Conservation (phyloP, 1,140 invertebrate genomes). For the Brachionus koreanus region DNA sequence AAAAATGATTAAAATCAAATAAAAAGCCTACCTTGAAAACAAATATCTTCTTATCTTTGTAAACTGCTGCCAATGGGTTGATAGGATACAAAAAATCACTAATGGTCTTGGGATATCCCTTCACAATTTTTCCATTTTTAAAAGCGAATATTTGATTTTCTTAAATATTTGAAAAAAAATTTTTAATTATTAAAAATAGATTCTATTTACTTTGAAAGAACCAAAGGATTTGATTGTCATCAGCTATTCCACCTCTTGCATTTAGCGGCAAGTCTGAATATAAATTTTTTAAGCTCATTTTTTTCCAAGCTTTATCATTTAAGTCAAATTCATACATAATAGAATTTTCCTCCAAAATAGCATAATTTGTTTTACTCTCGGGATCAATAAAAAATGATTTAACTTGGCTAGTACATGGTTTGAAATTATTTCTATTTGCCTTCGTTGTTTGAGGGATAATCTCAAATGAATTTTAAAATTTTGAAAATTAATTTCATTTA, state of each 20-base stretch:
- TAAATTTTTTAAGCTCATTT: neutral
- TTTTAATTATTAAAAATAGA: too few relatives aligned
- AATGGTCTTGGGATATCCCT: neutral
- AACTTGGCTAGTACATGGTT: neutral
- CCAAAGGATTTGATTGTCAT: constrained; percentile 1
- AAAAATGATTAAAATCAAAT: neutral
- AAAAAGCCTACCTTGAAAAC: neutral
- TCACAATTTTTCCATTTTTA: neutral
- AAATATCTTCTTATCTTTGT: neutral
- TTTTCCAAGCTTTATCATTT: neutral
- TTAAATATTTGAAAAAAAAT: neutral
- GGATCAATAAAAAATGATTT: constrained; percentile 1
- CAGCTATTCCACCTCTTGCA: neutral
- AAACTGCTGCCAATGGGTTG: neutral
- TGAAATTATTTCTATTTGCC: neutral
- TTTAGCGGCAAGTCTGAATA: neutral
- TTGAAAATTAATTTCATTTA: neutral
- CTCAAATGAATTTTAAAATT: neutral
- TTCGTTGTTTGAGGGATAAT: neutral
- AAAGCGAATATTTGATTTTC: neutral
- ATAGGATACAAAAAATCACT: neutral
- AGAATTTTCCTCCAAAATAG: neutral
- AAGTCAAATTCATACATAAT: neutral
- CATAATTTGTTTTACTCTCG: neutral
- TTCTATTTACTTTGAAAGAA: constrained; percentile 1